Evolutionary conservation across 2,797 vertebrate genomes (phyloP).

Genomic region (Enteromius unitaeniatus): DNA sequence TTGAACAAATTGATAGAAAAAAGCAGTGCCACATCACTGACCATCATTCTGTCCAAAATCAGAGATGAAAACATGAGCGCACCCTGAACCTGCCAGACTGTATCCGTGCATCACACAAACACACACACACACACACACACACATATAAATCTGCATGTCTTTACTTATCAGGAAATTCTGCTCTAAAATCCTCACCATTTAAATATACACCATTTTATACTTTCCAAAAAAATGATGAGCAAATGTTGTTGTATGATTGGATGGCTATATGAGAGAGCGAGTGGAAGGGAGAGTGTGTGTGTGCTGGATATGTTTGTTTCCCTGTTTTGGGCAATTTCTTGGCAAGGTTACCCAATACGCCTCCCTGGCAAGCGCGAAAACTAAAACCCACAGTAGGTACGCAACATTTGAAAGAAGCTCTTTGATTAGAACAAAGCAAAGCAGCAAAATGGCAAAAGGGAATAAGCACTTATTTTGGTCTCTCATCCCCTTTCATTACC

Average conservation of each 20-base stretch:
- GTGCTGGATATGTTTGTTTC: constrained; percentile 66
- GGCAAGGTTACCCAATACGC: constrained; percentile 67
- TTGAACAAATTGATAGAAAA: background rate
- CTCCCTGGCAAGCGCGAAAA: constrained; percentile 69
- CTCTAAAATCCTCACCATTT: constrained; percentile 55
- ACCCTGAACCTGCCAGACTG: background rate
- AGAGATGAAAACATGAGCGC: background rate
- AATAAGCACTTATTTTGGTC: constrained; percentile 80
- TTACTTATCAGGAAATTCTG: constrained; percentile 21
- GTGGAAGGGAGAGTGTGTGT: background rate
- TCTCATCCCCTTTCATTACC: constrained; percentile 80
- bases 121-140: background rate
- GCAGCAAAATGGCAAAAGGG: constrained; percentile 76
- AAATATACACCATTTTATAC: background rate
- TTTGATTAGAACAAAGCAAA: constrained; percentile 82
- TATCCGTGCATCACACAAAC: background rate
- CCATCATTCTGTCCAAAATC: background rate
- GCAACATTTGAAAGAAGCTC: constrained; percentile 74
- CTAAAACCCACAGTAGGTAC: constrained; percentile 70
- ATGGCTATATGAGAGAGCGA: background rate
- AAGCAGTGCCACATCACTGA: background rate
- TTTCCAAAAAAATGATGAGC: constrained; percentile 44
- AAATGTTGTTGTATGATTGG: constrained; percentile 51
- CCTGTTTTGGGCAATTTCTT: constrained; percentile 70
- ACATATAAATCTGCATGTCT: constrained; percentile 18